Percentiles rank a stretch among this genome's conserved stretches.
These are phyloP conservation scores for Chromis chromis DNA, from an alignment of 2,797 vertebrate species.

Conservation along the genomic window DNA sequence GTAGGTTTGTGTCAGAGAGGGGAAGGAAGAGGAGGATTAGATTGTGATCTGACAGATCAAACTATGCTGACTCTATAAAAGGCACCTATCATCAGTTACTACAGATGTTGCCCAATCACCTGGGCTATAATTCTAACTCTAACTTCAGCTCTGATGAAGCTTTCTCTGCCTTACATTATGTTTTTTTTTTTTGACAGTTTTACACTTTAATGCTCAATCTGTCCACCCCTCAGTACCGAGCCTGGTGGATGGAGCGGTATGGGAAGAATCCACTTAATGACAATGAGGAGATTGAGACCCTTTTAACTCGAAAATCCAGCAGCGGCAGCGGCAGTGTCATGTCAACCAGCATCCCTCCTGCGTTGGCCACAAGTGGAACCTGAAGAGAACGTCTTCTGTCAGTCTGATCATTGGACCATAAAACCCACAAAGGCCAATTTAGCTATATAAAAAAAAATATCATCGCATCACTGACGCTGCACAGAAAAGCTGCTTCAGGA, in stretches of 20 bases:
- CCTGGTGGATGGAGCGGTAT: slow-evolving; percentile 89
- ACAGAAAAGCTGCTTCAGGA: neutral
- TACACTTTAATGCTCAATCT: neutral
- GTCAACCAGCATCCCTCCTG: slow-evolving; percentile 26
- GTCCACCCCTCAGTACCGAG: slow-evolving; percentile 81
- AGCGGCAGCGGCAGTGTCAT: slow-evolving; percentile 3
- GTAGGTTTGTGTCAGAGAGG: no score
- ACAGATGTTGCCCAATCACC: neutral
- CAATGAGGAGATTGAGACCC: slow-evolving; percentile 84
- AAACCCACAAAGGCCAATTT: neutral
- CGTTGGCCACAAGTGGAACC: slow-evolving; percentile 35
- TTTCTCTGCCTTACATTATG: neutral
- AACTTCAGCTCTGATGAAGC: neutral
- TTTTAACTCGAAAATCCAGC: slow-evolving; percentile 79
- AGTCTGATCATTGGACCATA: slow-evolving; percentile 11
- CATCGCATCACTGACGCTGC: neutral
- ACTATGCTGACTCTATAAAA: no score
- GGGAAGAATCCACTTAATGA: slow-evolving; percentile 86
- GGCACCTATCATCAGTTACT: no score
- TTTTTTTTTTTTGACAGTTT: neutral
- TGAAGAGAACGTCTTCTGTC: slow-evolving; percentile 16
- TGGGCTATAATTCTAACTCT: neutral
- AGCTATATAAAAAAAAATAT: no score
- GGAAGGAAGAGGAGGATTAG: no score
- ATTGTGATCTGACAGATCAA: no score